Evolutionary conservation across 2,888 invertebrate species (phyloP), one percentile per base, ranked within the genome.

Genomic region (Gastrophysa polygoni): DNA sequence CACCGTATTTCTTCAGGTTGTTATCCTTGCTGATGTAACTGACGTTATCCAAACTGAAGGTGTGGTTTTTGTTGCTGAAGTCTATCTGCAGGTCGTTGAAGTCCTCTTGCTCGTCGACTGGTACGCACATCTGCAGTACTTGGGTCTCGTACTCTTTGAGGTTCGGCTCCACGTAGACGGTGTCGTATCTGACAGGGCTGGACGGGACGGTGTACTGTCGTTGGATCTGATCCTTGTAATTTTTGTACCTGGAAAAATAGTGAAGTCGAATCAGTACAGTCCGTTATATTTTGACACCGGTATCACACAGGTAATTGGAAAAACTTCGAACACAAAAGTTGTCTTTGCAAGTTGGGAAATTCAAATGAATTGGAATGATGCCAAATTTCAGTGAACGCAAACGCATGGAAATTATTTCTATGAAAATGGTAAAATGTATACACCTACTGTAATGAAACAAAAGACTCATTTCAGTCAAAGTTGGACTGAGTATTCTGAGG

Each of bases 81-180:
- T 94, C 94, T 59, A 94, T 81, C 77, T 94, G 94, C 32, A 94
- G 79, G 78, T 94, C 94, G 77, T 88, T 88, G 77, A 85, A 88
- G 63, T 91, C 90, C 71, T 91, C 91, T 64, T 87, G 89, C 67
- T 91, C 92, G 73, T 95, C 95, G 1, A 93, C 89, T 0, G 91
- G 91, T 1, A 96, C 95, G 66, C 93, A 93, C 95, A 95, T 95
- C 69, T 95, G 94, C 1, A 95, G 83, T 44, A 95, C 92, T 86
- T 96, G 96, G 0, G 96, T 96, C 82, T 97, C 96, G 80, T 96
- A 97, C 82, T 96, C 91, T 72, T 96, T 95, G 47, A 95, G 86
- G 75, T 93, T 93, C 21, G 93, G 92, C 73, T 90, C 90, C 8
- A 88, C 83, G 58, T 86, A 85, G 0, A 87, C 87, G 0, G 90